These are phyloP conservation scores for Phaetusa simplex DNA, from an alignment of 2,113 vertebrate genomes.

Conservation along the genomic window DNA sequence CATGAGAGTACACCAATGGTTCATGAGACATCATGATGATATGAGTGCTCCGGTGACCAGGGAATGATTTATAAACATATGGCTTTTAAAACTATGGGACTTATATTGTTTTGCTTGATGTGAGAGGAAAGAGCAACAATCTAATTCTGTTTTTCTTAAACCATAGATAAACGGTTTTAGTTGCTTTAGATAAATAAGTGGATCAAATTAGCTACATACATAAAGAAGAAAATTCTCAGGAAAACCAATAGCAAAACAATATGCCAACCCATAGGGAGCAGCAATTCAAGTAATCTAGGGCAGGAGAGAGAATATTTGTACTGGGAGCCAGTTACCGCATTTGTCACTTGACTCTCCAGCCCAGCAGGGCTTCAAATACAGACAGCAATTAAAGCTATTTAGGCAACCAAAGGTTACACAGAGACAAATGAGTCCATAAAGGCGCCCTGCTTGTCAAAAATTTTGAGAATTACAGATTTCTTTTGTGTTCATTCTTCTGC, in stretches of 20 bases:
- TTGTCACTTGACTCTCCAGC: neutral
- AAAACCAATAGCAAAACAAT: neutral
- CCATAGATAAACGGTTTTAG: neutral
- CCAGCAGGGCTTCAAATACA: neutral
- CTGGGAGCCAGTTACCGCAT: neutral
- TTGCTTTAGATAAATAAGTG: neutral
- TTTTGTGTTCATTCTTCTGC: neutral
- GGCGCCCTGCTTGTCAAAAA: neutral
- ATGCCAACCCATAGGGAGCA: neutral
- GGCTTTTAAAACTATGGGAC: neutral
- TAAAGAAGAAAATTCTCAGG: neutral
- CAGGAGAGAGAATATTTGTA: neutral
- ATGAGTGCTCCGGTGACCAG: neutral
- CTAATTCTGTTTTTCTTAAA: neutral
- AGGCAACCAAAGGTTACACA: neutral
- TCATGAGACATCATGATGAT: neutral
- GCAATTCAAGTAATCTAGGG: neutral
- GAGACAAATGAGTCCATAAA: slow-evolving; percentile 2
- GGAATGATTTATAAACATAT: neutral
- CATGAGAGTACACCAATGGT: neutral
- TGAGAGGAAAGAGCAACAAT: neutral
- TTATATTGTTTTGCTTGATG: neutral
- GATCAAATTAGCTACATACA: neutral
- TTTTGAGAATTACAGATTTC: neutral
- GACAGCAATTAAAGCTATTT: neutral